Base-by-base conservation (phyloP, 2,113 vertebrate genomes). In the Cryptotis parvus region DNA sequence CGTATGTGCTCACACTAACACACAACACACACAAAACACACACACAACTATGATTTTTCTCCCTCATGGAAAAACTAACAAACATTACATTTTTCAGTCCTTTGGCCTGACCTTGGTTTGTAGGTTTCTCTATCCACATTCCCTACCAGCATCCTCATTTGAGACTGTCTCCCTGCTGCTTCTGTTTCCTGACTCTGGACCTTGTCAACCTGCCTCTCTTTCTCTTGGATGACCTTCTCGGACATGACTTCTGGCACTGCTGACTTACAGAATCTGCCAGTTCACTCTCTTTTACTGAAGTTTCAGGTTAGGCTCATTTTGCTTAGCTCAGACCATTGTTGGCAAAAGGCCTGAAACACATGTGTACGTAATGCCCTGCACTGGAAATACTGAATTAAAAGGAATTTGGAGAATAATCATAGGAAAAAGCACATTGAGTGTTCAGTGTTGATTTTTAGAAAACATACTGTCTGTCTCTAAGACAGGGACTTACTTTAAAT, bases 191-290 rank as follows among this genome's bases (percentile, higher is more conserved):
- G 55, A 84, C 39, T 39, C 41, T 83, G 58, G 11, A 3, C 35
- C 27, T 87, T 43, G 55, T 63, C 31, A 33, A 4, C 24, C 9
- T 86, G 39, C 3, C 24, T 58, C 90, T 55, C 61, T 84, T 80
- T 31, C 89, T 85, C 29, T 43, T 90, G 49, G 29, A 79, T 82
- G 58, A 85, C 75, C 37, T 90, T 87, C 26, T 9, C 79, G 35
- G n/a, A 78, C 31, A n/a, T n/a, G 24, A 70, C 39, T 94, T 88
- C 31, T 65, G n/a, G 49, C 41, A 61, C 75, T 83, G 37, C 58
- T 90, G 72, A 91, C 29, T 90, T 89, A 22, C 5, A 86, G 31
- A 79, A 83, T 85, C 58, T 93, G 58, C 61, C 68, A 80, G 76
- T 55, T 86, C 3, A 22, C 1, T 58, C 41, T 65, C 27, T 75